These are phyloP conservation scores for Amia ocellicauda DNA, from an alignment of 2,113 vertebrate species.

Conservation along the genomic window DNA sequence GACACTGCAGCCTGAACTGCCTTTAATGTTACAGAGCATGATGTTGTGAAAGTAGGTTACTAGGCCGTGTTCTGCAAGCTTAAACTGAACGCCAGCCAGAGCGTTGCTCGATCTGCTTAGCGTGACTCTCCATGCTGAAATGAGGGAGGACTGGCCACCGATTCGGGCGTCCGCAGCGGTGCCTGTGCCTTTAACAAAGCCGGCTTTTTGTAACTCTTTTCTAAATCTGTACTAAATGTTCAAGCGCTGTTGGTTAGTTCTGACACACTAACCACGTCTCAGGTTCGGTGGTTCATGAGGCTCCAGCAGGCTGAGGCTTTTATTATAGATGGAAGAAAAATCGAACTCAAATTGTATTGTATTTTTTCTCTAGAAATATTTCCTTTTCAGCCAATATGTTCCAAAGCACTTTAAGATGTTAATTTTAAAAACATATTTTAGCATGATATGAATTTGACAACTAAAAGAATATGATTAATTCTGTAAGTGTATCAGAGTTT, in stretches of 20 bases:
- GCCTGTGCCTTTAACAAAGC: constrained; percentile 60
- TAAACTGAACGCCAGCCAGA: constrained; percentile 74
- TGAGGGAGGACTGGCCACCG: constrained; percentile 42
- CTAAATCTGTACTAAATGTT: constrained; percentile 48
- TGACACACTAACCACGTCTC: constrained; percentile 37
- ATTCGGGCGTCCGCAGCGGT: constrained; percentile 14
- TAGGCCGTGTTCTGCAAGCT: constrained; percentile 88
- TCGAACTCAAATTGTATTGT: no score
- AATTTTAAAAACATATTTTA: no score
- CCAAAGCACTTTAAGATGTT: no score
- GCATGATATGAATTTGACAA: no score
- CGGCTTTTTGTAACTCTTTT: constrained; percentile 26
- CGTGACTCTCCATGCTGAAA: constrained; percentile 83
- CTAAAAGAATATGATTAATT: no score
- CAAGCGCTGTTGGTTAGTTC: constrained; percentile 40
- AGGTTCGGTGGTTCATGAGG: constrained; percentile 28
- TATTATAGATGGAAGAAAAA: no score
- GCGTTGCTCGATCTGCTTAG: constrained; percentile 68
- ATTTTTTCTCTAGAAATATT: no score
- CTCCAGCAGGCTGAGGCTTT: no score
- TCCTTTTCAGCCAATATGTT: no score
- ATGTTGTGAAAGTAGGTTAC: constrained; percentile 85
- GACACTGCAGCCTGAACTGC: constrained; percentile 60
- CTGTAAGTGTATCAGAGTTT: no score
- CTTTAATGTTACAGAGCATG: constrained; percentile 72